Evolutionary conservation across 2,113 vertebrate species (phyloP), one percentile per base, ranked within the genome.

Genomic region (Elephas maximus): DNA sequence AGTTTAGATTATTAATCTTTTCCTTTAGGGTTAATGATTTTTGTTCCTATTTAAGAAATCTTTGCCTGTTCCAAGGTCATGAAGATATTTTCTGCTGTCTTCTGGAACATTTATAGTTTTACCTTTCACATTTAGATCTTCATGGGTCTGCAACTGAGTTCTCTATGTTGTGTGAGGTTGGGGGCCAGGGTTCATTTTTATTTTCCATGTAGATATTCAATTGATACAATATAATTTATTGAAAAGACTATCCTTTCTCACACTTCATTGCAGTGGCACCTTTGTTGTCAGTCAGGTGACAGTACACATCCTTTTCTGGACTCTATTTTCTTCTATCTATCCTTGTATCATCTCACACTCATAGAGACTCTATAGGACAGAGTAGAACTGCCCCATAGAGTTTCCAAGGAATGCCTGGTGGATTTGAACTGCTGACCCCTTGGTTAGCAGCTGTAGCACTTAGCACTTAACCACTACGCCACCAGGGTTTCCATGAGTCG

Each of bases 1-100:
- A 91, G 26, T 71, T 20, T 33, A 71, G 10, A 23, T 44, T 41
- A 20, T 71, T 65, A 73, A 5, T 81, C 37, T 60, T 63, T 73
- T 77, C 15, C 15, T 88, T 94, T 94, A 63, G 24, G 33, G 17
- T 71, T n/a, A 88, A 88, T 76, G 41, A 23, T 82, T 90, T 74
- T 60, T 76, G 20, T 62, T 83, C n/a, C 26, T 65, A 10, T 84
- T 89, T 71, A 73, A 79, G 30, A 94, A 91, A 77, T 87, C 20
- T 80, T 82, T 76, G 44, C 12, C 33, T 71, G 41, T 21, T 78
- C 17, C 21, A 71, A 91, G 83, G 17, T 63, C 89, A 83, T 18
- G 12, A 71, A 84, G 48, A 71, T 53, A 30, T 91, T 90, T 76
- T 67, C 41, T 77, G 7, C 87, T 88, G 78, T 79, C 62, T 88